Conservation (phyloP, 2,888 invertebrate species). For the Lasioglossum pauxillum region DNA sequence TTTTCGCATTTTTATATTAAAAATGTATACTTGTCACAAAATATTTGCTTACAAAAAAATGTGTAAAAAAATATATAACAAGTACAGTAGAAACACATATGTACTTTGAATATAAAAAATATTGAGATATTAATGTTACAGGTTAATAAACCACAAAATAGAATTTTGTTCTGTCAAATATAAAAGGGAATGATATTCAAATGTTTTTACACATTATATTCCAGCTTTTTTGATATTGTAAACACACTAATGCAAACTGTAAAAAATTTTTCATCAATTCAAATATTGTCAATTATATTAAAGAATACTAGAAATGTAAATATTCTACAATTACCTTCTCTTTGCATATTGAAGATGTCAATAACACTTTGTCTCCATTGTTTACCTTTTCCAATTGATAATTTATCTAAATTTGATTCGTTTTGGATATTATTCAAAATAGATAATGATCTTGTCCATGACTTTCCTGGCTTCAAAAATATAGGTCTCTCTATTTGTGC, state of each 20-base stretch:
- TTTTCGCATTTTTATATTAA: slow-evolving; percentile 30
- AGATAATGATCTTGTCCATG: slow-evolving; percentile 89
- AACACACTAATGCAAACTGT: background rate
- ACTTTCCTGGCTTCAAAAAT: slow-evolving; percentile 88
- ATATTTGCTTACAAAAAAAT: slow-evolving; percentile 19
- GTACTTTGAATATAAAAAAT: slow-evolving; percentile 43
- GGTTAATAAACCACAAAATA: slow-evolving; percentile 65
- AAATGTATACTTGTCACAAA: slow-evolving; percentile 17
- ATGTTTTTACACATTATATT: slow-evolving; percentile 28
- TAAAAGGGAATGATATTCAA: slow-evolving; percentile 33
- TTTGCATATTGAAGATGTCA: slow-evolving; percentile 86
- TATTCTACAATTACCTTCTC: slow-evolving; percentile 81
- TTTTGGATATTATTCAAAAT: slow-evolving; percentile 86
- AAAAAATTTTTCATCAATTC: background rate
- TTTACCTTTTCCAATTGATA: slow-evolving; percentile 85
- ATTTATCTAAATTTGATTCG: slow-evolving; percentile 84
- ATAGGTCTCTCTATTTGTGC: slow-evolving; percentile 11
- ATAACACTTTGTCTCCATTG: slow-evolving; percentile 86
- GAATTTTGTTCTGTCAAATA: slow-evolving; percentile 64
- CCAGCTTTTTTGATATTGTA: slow-evolving; percentile 12
- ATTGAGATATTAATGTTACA: slow-evolving; percentile 48
- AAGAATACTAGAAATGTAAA: slow-evolving; percentile 61
- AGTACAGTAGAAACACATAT: slow-evolving; percentile 21
- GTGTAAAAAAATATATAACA: slow-evolving; percentile 23
- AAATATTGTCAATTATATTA: slow-evolving; percentile 2